Evolutionary conservation across 2,797 vertebrate species (phyloP), one percentile per base, ranked within the genome.

Genomic region (Malurus splendens): DNA sequence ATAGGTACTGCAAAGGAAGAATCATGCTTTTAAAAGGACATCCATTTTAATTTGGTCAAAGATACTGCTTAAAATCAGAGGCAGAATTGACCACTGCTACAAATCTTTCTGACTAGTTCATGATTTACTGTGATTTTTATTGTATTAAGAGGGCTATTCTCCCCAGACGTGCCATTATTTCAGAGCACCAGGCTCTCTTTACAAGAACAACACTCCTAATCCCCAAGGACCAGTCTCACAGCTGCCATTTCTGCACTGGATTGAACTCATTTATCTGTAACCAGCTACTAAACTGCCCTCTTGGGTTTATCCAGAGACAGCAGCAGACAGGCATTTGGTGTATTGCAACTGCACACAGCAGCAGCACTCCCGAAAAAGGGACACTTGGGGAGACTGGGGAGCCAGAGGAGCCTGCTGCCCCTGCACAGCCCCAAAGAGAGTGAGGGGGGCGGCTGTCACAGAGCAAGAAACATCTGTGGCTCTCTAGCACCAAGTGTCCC

Each of bases 101-200:
- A 87, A 77, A 74, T 91, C 78, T 56, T 82, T 42, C 72, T 32
- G 41, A 60, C n/a, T 41, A 33, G 33, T 36, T 77, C 17, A 61
- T 45, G 45, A 80, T 85, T 93, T 92, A 67, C 55, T 75, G 22
- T 72, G 56, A 32, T 88, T 88, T 82, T 91, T 77, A 90, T 80
- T 78, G 14, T 48, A 78, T 75, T 90, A 82, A 74, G 68, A 91
- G 33, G 27, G 24, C 52, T 72, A 25, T 36, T 93, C 33, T 77
- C 59, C 28, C 44, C 76, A 91, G 68, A 55, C 0, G 0, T 19
- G 45, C 54, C 51, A 14, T 48, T 90, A 61, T 54, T 90, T 82
- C 68, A 80, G 61, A 84, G 54, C 51, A 89, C 25, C 0, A 3
- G 61, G 36, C 39, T 75, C 68, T 84, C 20, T 44, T 66, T 66